A percentile compares a stretch with the other conserved stretches of the same genome.
Conservation (phyloP, 2,888 invertebrate genomes). For the Oasisia sp. region DNA sequence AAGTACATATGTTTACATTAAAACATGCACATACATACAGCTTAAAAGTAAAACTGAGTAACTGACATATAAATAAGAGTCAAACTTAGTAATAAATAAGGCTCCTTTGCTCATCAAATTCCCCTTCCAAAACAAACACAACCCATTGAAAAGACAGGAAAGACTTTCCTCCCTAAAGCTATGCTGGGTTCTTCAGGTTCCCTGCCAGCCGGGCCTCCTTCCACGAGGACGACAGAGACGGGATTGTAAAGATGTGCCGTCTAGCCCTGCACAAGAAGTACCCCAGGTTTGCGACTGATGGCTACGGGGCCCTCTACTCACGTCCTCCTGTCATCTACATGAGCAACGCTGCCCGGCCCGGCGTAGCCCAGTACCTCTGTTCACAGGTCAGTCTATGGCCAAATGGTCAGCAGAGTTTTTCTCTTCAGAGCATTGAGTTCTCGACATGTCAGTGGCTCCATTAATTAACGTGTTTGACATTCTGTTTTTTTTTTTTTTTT, state of each 20-base stretch:
- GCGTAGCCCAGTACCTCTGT: constrained; percentile 63
- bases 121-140: no score
- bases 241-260: constrained; percentile 83
- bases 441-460: no score
- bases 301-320: constrained; percentile 82
- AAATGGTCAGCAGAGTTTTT: background rate
- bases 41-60: no score
- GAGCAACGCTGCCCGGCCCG: constrained; percentile 64
- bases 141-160: background rate
- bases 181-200: constrained; percentile 71
- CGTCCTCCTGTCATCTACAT: constrained; percentile 79
- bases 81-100: no score
- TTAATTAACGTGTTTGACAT: no score
- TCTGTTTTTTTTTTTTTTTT: no score
- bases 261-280: constrained; percentile 84
- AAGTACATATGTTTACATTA: no score
- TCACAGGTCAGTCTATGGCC: constrained; percentile 54
- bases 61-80: no score
- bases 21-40: no score
- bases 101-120: no score
- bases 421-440: no score
- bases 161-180: background rate
- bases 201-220: constrained; percentile 85
- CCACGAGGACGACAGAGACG: constrained; percentile 88
- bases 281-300: constrained; percentile 83